Base-by-base conservation (phyloP, 2,888 invertebrate species). In the Lingula anatina region DNA sequence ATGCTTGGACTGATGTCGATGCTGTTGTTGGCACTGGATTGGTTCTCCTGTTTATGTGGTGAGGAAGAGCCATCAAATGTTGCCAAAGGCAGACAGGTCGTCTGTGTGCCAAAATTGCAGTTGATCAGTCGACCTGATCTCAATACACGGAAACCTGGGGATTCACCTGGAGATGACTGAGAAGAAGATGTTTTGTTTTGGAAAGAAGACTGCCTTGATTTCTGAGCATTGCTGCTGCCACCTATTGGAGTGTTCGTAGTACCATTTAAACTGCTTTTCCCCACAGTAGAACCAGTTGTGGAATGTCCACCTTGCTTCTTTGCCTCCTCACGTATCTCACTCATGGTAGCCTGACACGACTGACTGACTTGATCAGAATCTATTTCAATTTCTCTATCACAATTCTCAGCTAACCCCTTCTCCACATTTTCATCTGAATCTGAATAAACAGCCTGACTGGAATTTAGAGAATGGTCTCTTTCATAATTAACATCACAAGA, bases 261-360 rank as follows among this genome's bases (percentile, higher is more conserved):
- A 38, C 38, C 38, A 38, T 38, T 21, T 4, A 18, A 18, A 7
- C 15, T 4, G 5, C 5, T 7, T 15, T 38, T 38, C 15, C 21
- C 21, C 5, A 18, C 18, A 38, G 20, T 38, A 4, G 20, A 21
- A 7, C 38, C 38, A 5, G 18, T 38, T 38, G 18, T 38, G 20
- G 20, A 21, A 5, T 4, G n/a, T n/a, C n/a, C n/a, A n/a, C n/a
- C n/a, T n/a, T n/a, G n/a, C 46, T n/a, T 50, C 42, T 56, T 49
- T 7, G 54, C 53, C 7, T 55, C 46, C 43, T 57, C 57, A n/a
- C 59, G 41, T 12, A 65, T 65, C 28, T 65, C 65, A 24, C 60
- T 61, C 46, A 61, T 61, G 20, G 56, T 56, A 3, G 61, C 64
- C 49, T 65, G 65, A 28, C 60, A 58, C 9, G 57, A 49, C 23